Percentiles rank a stretch among this genome's conserved stretches.
Evolutionary conservation across 2,888 invertebrate genomes (phyloP).

Genomic region (Coremacera marginata): DNA sequence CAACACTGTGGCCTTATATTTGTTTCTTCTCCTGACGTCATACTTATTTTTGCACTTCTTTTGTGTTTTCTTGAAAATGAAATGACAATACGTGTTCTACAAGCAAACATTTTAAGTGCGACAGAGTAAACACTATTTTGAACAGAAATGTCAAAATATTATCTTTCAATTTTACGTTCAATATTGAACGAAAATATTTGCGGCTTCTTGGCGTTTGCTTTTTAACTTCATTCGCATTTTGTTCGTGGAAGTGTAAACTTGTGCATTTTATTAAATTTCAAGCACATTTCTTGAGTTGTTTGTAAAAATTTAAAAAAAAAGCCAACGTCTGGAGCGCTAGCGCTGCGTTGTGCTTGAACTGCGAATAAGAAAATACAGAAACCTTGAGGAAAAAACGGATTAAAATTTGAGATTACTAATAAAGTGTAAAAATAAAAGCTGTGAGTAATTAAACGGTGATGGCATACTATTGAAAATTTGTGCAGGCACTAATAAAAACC

Average conservation of each 20-base stretch:
- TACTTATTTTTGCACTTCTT: too few species aligned
- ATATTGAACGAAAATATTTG: background rate
- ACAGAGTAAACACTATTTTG: background rate
- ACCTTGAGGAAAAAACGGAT: background rate
- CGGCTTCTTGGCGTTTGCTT: background rate
- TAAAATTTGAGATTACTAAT: background rate
- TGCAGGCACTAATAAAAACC: background rate
- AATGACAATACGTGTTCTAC: background rate
- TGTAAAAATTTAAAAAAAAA: conserved; percentile 10
- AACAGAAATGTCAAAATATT: background rate
- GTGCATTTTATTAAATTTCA: background rate
- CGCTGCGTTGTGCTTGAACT: conserved; percentile 1
- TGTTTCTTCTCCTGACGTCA: too few species aligned
- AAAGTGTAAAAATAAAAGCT: background rate
- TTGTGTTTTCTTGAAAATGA: too few species aligned
- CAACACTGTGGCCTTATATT: too few species aligned
- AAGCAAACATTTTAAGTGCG: background rate
- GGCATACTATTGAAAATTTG: background rate
- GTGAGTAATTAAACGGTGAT: background rate
- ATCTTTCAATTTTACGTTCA: background rate
- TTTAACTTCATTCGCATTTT: conserved; percentile 21
- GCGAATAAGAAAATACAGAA: background rate
- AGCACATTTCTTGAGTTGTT: background rate
- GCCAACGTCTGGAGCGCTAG: background rate
- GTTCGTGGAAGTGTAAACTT: background rate